Evolutionary conservation across 2,113 vertebrate genomes (phyloP).

Genomic region (Pseudorectes ferrugineus): DNA sequence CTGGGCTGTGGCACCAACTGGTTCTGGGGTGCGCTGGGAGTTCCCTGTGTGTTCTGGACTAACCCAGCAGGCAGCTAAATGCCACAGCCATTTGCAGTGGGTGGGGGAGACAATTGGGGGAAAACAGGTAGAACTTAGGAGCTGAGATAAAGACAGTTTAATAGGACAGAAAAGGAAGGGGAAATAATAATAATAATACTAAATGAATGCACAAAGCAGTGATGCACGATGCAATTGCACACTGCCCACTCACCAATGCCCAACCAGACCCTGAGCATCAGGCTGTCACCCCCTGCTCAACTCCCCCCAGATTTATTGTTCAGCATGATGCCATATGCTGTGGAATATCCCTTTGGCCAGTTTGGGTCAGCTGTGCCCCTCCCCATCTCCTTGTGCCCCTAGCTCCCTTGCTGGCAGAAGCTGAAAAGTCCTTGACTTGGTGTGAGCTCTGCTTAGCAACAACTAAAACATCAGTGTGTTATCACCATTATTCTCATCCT

Average conservation of each 20-base stretch:
- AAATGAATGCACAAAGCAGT: neutral
- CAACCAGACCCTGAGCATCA: neutral
- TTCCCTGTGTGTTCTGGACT: neutral
- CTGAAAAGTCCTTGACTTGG: neutral
- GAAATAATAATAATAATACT: neutral
- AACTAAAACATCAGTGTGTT: neutral
- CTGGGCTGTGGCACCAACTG: neutral
- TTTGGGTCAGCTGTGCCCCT: neutral
- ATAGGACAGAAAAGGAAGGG: neutral
- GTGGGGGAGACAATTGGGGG: neutral
- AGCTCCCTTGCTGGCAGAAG: neutral
- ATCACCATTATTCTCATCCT: neutral
- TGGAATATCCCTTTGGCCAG: neutral
- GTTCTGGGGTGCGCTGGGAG: neutral
- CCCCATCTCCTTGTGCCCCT: neutral
- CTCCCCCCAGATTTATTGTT: neutral
- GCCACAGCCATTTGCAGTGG: neutral
- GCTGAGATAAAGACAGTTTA: neutral
- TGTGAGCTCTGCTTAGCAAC: neutral
- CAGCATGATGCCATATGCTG: neutral
- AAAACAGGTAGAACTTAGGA: neutral
- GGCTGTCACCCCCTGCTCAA: neutral
- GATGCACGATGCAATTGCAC: rapidly evolving
- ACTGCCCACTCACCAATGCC: neutral
- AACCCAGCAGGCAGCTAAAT: neutral